These are phyloP conservation scores for Gastrophysa polygoni DNA, from an alignment of 2,888 invertebrate species.

Conservation along the genomic window DNA sequence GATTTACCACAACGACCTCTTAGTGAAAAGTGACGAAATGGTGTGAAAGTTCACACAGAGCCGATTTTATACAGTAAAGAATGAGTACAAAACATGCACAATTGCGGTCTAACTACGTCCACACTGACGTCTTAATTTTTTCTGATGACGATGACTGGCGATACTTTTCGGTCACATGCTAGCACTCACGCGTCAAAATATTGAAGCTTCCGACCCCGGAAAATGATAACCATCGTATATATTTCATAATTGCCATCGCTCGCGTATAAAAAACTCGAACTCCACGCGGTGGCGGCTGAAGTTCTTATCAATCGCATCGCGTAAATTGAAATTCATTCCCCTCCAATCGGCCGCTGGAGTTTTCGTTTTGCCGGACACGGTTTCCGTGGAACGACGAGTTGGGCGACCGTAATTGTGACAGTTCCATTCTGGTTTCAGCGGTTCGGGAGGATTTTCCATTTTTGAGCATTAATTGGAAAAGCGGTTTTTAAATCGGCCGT, in stretches of 20 bases:
- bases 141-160: neutral
- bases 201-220: neutral
- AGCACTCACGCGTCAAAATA: neutral
- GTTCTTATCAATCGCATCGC: constrained; percentile 51
- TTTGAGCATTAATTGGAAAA: constrained; percentile 56
- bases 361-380: constrained; percentile 19
- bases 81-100: no score
- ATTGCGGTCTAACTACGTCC: no score
- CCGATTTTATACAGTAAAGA: no score
- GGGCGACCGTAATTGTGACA: constrained; percentile 48
- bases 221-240: constrained; percentile 18
- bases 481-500: constrained; percentile 39
- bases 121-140: no score
- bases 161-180: no score
- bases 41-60: no score
- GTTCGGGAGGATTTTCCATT: constrained; percentile 56
- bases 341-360: constrained; percentile 36
- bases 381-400: constrained; percentile 21
- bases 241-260: constrained; percentile 30
- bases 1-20: no score
- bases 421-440: constrained; percentile 53
- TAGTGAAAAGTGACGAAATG: no score
- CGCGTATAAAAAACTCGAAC: constrained; percentile 22
- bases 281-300: constrained; percentile 35
- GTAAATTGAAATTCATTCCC: constrained; percentile 56